These are phyloP conservation scores for Buphagus erythrorhynchus DNA, from an alignment of 2,797 vertebrate species.

Conservation along the genomic window DNA sequence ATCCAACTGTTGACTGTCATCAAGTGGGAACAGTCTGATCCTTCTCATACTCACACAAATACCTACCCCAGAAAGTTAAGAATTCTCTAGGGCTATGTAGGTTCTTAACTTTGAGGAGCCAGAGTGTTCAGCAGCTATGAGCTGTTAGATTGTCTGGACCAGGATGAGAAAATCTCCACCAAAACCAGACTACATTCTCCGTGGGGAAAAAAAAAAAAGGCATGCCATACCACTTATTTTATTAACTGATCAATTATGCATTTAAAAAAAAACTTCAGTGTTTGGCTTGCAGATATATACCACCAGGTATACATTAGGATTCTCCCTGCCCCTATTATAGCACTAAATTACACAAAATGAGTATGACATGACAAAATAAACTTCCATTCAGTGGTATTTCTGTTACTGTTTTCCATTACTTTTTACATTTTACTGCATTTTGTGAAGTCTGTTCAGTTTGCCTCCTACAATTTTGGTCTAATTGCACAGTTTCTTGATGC, in stretches of 20 bases:
- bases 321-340: neutral
- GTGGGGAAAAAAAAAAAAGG: accelerated
- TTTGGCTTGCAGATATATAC: neutral
- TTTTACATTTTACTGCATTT: neutral
- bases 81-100: neutral
- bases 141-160: neutral
- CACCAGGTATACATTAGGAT: neutral
- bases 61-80: neutral
- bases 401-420: neutral
- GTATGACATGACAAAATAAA: neutral
- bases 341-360: neutral
- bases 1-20: neutral
- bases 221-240: neutral
- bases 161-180: neutral
- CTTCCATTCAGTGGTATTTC: neutral
- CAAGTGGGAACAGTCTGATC: neutral
- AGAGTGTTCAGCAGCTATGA: neutral
- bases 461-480: neutral
- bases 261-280: no score
- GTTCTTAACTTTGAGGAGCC: neutral
- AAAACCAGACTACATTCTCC: neutral
- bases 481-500: neutral
- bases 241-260: neutral
- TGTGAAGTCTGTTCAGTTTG: neutral
- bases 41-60: neutral